Conservation (phyloP, 2,888 invertebrate genomes). For the Phania funesta region DNA sequence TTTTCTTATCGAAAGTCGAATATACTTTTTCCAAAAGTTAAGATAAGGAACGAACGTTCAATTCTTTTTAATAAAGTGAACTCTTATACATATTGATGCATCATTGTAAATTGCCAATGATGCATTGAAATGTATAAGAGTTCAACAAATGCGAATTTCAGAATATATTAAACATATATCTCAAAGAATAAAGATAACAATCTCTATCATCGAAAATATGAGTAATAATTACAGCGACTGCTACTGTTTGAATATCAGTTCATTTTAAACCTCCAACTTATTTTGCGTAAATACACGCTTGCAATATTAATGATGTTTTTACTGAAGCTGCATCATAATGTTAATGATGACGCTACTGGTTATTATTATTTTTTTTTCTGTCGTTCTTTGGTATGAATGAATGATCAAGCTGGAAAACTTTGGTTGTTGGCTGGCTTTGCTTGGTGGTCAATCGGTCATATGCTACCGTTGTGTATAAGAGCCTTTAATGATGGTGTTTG, state of each 20-base stretch:
- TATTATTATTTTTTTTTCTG: background rate
- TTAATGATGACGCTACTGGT: background rate
- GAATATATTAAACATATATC: too few species aligned
- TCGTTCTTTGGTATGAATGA: background rate
- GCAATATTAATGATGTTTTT: too few species aligned
- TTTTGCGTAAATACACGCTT: background rate
- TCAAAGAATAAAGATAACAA: too few species aligned
- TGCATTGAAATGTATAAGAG: too few species aligned
- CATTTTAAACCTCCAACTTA: background rate
- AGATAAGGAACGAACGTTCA: too few species aligned
- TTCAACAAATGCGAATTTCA: too few species aligned
- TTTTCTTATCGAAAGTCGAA: too few species aligned
- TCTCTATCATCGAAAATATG: background rate
- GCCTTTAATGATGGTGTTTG: slow-evolving; percentile 8
- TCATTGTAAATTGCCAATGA: too few species aligned
- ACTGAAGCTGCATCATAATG: background rate
- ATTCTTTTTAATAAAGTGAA: too few species aligned
- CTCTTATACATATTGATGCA: too few species aligned
- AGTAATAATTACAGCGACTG: background rate
- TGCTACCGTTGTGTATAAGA: background rate
- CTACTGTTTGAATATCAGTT: background rate
- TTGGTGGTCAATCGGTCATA: background rate
- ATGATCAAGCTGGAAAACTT: background rate
- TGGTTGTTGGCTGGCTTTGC: background rate
- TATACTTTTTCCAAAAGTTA: too few species aligned